Evolutionary conservation across 2,797 vertebrate genomes (phyloP).

Genomic region (Heterohyrax brucei): DNA sequence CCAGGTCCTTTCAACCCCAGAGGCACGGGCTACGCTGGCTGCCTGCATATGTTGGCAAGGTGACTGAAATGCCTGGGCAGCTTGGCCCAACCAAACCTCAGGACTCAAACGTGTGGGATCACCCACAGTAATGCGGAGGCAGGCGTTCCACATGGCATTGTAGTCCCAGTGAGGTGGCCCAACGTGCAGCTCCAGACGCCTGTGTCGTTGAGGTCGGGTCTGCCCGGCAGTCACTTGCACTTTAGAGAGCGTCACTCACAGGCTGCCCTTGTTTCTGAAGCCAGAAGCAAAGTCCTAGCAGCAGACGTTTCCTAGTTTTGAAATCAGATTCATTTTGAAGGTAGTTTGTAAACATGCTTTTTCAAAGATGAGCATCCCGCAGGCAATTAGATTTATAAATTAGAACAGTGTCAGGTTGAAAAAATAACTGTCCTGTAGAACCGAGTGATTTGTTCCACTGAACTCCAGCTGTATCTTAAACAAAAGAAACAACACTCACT

Average conservation of each 20-base stretch:
- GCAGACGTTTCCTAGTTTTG: background rate
- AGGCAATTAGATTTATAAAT: constrained; percentile 32
- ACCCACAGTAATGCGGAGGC: background rate
- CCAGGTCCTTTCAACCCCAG: background rate
- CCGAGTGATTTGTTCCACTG: background rate
- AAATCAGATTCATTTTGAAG: constrained; percentile 30
- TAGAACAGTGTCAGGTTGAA: constrained; percentile 25
- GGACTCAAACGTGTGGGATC: constrained; percentile 6
- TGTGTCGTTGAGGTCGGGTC: background rate
- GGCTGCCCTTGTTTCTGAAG: background rate
- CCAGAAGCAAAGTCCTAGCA: background rate
- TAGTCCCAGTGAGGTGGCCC: background rate
- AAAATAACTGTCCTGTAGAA: background rate
- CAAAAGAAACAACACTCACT: constrained; percentile 1
- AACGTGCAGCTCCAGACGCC: background rate
- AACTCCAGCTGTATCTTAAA: constrained; percentile 35
- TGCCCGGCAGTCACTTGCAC: background rate
- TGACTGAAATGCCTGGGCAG: background rate
- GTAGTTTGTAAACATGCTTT: background rate
- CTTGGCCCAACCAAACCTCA: background rate
- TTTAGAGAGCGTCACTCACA: background rate
- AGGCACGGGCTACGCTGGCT: background rate
- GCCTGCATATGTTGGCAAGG: background rate
- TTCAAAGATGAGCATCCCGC: background rate
- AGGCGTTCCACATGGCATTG: background rate